Percentiles rank a stretch among this genome's conserved stretches.
Conservation (phyloP, 2,888 invertebrate genomes). For the Scaptomyza tumidula region DNA sequence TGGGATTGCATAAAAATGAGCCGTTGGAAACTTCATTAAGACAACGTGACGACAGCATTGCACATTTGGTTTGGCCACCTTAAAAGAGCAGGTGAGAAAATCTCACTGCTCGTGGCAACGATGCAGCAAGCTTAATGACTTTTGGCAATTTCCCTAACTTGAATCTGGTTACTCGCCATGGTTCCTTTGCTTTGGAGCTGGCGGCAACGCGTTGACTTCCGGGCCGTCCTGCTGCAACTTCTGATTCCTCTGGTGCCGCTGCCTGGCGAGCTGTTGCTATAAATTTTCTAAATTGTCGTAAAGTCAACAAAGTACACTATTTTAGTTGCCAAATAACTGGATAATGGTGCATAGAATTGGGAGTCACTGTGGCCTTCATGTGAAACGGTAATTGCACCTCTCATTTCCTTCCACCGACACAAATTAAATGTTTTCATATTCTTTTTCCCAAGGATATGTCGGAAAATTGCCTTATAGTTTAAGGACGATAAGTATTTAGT, state of each 20-base stretch:
- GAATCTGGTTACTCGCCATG: conserved; percentile 28
- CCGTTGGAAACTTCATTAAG: conserved; percentile 17
- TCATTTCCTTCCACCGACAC: not conserved
- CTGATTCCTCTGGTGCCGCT: not conserved
- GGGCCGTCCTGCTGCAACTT: conserved; percentile 15
- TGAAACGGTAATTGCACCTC: not conserved
- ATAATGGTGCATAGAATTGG: conserved; percentile 17
- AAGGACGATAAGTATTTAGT: too few relatives aligned
- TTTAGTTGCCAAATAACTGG: conserved; percentile 39
- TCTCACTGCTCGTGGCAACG: conserved; percentile 51
- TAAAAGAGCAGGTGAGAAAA: conserved; percentile 36
- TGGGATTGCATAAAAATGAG: conserved; percentile 52
- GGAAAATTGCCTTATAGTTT: too few relatives aligned
- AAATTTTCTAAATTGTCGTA: conserved; percentile 63
- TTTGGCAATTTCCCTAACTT: conserved; percentile 74
- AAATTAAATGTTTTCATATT: too few relatives aligned
- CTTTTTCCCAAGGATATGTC: too few relatives aligned
- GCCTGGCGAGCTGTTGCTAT: conserved; percentile 46
- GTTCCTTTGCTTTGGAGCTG: conserved; percentile 3
- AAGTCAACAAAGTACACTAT: conserved; percentile 45
- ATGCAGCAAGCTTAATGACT: conserved; percentile 71
- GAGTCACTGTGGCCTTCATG: not conserved
- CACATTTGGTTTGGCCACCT: conserved; percentile 10
- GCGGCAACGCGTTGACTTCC: conserved; percentile 31
- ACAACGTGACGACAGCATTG: conserved; percentile 19